These are phyloP conservation scores for Leptinotarsa peninsularis DNA, from an alignment of 2,888 invertebrate genomes.

Conservation along the genomic window DNA sequence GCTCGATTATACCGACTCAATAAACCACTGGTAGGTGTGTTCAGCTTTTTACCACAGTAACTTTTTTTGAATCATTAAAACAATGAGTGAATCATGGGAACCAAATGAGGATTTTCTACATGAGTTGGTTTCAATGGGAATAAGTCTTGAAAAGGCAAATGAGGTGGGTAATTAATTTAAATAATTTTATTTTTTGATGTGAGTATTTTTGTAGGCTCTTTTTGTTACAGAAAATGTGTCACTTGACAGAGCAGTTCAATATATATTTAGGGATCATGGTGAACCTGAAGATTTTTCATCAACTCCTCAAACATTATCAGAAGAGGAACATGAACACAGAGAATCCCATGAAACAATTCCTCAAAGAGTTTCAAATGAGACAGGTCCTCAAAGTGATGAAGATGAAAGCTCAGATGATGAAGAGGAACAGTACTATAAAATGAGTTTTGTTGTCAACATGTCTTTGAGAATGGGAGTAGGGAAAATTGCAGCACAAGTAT, in stretches of 20 bases:
- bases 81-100: constrained; percentile 46
- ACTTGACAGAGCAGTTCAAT: constrained; percentile 69
- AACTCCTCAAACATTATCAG: constrained; percentile 33
- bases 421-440: constrained; percentile 68
- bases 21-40: too few relatives aligned
- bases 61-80: constrained; percentile 1
- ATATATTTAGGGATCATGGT: constrained; percentile 67
- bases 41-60: background rate
- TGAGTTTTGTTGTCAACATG: constrained; percentile 74
- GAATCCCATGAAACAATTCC: constrained; percentile 9
- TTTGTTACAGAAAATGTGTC: constrained; percentile 70
- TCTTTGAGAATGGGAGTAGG: constrained; percentile 74
- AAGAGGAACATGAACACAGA: too few relatives aligned
- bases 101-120: constrained; percentile 64
- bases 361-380: constrained; percentile 45
- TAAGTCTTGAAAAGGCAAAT: constrained; percentile 64
- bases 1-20: too few relatives aligned
- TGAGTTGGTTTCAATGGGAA: constrained; percentile 65
- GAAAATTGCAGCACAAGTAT: constrained; percentile 71
- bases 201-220: constrained; percentile 64
- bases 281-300: constrained; percentile 22
- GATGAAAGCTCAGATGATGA: constrained; percentile 57
- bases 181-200: background rate
- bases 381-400: constrained; percentile 50
- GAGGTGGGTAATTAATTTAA: constrained; percentile 56